Conservation (phyloP, 2,888 invertebrate genomes). For the Tiliacea citrago region DNA sequence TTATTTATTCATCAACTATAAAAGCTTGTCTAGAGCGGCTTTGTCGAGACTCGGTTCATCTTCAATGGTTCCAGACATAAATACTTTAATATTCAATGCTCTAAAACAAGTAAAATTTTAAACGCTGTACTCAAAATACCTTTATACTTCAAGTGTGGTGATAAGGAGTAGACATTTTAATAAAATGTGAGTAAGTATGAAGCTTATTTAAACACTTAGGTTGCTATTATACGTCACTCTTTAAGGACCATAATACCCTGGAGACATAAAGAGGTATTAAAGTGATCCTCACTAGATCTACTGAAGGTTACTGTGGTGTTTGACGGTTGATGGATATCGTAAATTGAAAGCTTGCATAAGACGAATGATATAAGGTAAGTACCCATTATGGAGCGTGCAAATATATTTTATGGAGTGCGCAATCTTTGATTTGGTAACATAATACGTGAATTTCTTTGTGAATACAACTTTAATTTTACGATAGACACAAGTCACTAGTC, state of each 20-base stretch:
- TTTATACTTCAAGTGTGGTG: constrained; percentile 10
- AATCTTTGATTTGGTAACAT: not conserved
- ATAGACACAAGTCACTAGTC: not conserved
- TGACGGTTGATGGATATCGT: not conserved
- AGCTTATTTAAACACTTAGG: constrained; percentile 6
- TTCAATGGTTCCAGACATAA: constrained; percentile 5
- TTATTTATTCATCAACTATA: not conserved
- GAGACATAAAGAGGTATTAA: constrained; percentile 29
- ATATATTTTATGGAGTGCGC: not conserved
- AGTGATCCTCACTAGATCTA: not conserved
- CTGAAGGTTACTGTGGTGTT: constrained; percentile 3
- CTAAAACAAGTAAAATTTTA: constrained; percentile 15
- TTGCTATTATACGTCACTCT: not conserved
- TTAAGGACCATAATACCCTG: not conserved
- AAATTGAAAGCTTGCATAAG: constrained; percentile 17
- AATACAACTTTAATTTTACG: not conserved
- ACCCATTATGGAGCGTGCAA: not conserved
- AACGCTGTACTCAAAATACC: constrained; percentile 10
- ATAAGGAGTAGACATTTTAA: constrained; percentile 1
- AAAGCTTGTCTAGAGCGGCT: not conserved
- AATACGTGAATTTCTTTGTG: not conserved
- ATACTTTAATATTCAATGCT: constrained; percentile 26
- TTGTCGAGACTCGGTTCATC: not conserved
- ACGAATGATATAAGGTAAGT: not conserved
- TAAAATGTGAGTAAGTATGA: not conserved